Percentiles rank a stretch among this genome's conserved stretches.
Evolutionary conservation across 2,888 invertebrate species (phyloP).

Genomic region (Imbricaverruca yamaguchii): DNA sequence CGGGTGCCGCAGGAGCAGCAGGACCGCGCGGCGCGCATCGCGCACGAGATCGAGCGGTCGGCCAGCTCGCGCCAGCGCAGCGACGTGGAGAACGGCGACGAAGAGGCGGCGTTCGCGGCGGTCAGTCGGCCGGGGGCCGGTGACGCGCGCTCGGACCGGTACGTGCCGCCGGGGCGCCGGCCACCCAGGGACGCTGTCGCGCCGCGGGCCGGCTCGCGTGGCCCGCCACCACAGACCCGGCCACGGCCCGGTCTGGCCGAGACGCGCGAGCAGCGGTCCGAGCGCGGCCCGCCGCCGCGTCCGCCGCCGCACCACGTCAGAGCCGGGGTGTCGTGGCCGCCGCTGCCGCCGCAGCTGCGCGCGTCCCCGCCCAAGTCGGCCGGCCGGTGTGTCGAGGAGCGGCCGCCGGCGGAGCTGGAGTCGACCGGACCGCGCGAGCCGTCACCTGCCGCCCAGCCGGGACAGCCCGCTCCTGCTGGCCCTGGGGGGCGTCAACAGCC

Average conservation of each 20-base stretch:
- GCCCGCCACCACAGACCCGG: conserved; percentile 26
- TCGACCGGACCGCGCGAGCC: background rate
- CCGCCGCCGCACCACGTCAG: conserved; percentile 25
- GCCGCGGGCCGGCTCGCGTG: background rate
- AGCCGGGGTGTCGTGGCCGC: background rate
- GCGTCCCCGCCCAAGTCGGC: background rate
- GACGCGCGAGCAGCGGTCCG: background rate
- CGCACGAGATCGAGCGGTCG: conserved; percentile 84
- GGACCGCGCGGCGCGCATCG: conserved; percentile 80
- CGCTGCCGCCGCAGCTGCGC: background rate
- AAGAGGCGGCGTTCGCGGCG: conserved; percentile 27
- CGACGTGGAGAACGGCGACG: conserved; percentile 80
- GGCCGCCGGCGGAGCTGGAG: background rate
- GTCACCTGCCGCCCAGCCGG: background rate
- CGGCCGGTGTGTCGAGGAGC: background rate
- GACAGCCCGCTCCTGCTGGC: background rate
- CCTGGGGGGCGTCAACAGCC: no score
- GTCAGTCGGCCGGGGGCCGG: background rate
- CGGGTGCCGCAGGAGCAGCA: conserved; percentile 64
- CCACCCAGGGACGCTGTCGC: background rate
- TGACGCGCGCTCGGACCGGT: background rate
- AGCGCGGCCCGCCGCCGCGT: conserved; percentile 27
- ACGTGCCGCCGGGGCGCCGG: conserved; percentile 21
- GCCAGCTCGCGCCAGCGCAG: conserved; percentile 70
- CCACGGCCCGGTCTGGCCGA: conserved; percentile 26